Evolutionary conservation across 1,140 invertebrate species (phyloP), one percentile per base, ranked within the genome.

Genomic region (Sarcophaga bullata): DNA sequence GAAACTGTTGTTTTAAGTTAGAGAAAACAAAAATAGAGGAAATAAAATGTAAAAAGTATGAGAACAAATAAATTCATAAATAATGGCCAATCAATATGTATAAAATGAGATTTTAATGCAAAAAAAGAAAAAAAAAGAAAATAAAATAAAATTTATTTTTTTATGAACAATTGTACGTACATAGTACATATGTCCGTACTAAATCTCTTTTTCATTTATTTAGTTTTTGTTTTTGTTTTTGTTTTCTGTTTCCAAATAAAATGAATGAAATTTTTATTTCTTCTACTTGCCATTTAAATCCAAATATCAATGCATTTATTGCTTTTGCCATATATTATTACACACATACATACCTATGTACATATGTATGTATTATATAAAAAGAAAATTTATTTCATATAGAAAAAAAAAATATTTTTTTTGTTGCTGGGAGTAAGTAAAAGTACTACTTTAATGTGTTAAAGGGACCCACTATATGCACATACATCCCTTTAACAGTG

Each of bases 41-140:
- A 54, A 10, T 37, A 10, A 54, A 54, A 54, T 19, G 10, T 52
- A 49, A 78, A 17, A 72, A 8, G 62, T 25, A 72, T 25, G 37
- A 54, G 10, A 15, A 19, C 19, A 72, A 17, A 78, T 50, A 50
- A 78, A 78, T 78, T 78, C 75, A 78, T 78, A 78, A 78, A 78
- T 78, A 78, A 78, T 78, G 75, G 75, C 75, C 49, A 78, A 25
- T 78, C 75, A 50, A n/a, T 50, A 78, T 50, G 75, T 50, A 50
- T 49, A 52, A 78, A 78, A 78, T 78, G 75, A 78, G 48, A 52
- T 78, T 78, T 78, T 78, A 78, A 78, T 78, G 75, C n/a, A 9
- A 19, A 78, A 48, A 76, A 48, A 47, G n/a, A 48, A 48, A 15
- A n/a, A 11, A 75, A 7, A 76, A 48, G 3, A 13, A 49, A 76